Conservation (phyloP, 53 echinoderm and acorn worm genomes). For the Henricia sp. region DNA sequence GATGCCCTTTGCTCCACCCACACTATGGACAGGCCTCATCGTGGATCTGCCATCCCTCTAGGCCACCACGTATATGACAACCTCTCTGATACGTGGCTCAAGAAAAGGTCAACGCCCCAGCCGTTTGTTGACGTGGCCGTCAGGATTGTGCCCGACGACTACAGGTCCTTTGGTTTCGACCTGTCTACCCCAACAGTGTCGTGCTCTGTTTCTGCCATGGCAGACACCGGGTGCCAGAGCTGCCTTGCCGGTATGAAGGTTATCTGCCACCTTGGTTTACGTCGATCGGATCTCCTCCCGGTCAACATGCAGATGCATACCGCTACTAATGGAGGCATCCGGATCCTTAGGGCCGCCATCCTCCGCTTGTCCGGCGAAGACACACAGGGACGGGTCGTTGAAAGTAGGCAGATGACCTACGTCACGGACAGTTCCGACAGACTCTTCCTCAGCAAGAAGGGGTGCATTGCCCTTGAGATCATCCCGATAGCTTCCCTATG, state of each 20-base stretch:
- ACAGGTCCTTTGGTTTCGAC: conserved; percentile 46
- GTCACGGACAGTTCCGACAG: conserved; percentile 51
- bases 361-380: conserved; percentile 35
- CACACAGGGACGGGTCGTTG: conserved; percentile 20
- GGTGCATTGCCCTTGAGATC: conserved; percentile 63
- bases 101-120: conserved; percentile 39
- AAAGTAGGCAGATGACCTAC: conserved; percentile 62
- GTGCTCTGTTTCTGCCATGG: conserved; percentile 47
- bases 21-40: not conserved
- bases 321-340: conserved; percentile 49
- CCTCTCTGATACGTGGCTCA: conserved; percentile 35
- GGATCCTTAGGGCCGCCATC: conserved; percentile 46
- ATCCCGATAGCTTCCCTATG: conserved; percentile 53
- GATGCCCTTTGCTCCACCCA: conserved; percentile 6
- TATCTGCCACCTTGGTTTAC: conserved; percentile 39
- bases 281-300: conserved; percentile 57
- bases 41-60: not conserved
- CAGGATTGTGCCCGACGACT: not conserved
- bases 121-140: conserved; percentile 45
- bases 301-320: conserved; percentile 68
- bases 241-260: conserved; percentile 40
- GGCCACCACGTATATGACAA: conserved; percentile 60
- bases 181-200: not conserved
- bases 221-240: conserved; percentile 59
- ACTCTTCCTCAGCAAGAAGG: conserved; percentile 46